A percentile compares a stretch with the other conserved stretches of the same genome.
Evolutionary conservation across 2,797 vertebrate species (phyloP).

Genomic region (Poecilia velifera): DNA sequence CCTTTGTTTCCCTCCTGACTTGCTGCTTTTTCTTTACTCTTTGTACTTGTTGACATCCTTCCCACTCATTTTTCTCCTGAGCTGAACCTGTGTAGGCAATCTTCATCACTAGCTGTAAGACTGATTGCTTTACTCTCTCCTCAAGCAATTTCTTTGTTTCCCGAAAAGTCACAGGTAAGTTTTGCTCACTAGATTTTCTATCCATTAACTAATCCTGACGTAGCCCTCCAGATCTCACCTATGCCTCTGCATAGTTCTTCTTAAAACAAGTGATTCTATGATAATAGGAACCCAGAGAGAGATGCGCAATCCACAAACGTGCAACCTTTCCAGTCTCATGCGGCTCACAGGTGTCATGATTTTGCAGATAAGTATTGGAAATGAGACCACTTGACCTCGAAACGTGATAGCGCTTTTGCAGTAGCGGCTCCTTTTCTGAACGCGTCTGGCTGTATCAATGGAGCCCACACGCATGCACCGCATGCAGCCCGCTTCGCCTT

Average conservation of each 20-base stretch:
- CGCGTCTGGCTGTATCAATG: conserved; percentile 68
- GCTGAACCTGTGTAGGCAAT: conserved; percentile 41
- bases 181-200: conserved; percentile 9
- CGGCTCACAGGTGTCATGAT: conserved; percentile 49
- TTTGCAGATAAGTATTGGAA: conserved; percentile 56
- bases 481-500: conserved; percentile 78
- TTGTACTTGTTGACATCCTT: conserved; percentile 50
- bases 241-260: conserved; percentile 40
- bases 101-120: conserved; percentile 38
- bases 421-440: conserved; percentile 51
- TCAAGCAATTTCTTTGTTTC: conserved; percentile 63
- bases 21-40: conserved; percentile 22
- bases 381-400: conserved; percentile 68
- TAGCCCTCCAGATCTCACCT: conserved; percentile 14
- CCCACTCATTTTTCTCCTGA: conserved; percentile 43
- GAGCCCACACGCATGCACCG: conserved; percentile 73
- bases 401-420: conserved; percentile 65
- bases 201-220: conserved; percentile 25
- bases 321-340: conserved; percentile 11
- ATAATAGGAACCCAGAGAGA: conserved; percentile 38
- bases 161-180: conserved; percentile 44
- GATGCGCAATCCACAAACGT: conserved; percentile 13
- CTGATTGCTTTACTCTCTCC: conserved; percentile 52
- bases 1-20: conserved; percentile 30
- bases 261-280: conserved; percentile 54